phyloP scores from a whole-genome alignment of 2,888 invertebrate species.

The Ceratothoa steindachneri region DNA sequence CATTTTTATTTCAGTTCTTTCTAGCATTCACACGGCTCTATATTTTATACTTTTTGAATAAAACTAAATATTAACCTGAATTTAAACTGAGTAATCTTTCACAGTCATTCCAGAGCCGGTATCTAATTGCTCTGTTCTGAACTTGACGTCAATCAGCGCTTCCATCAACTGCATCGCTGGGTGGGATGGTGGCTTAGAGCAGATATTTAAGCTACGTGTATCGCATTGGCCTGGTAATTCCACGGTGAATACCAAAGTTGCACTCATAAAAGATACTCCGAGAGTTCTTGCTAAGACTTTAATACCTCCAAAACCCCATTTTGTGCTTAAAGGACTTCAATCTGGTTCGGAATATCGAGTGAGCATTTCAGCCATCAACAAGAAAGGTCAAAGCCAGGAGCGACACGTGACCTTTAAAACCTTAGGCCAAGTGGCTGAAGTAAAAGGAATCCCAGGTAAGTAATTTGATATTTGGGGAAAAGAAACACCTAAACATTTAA shows the following conservation, averaged over 20 bases:
- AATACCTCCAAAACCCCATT: conserved; percentile 35
- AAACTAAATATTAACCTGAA: too few relatives aligned
- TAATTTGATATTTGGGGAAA: background rate
- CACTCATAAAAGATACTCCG: conserved; percentile 14
- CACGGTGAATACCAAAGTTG: background rate
- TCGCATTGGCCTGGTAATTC: conserved; percentile 23
- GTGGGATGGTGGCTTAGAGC: conserved; percentile 37
- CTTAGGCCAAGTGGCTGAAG: conserved; percentile 77
- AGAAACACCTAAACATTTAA: background rate
- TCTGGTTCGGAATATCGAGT: conserved; percentile 55
- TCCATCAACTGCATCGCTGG: conserved; percentile 34
- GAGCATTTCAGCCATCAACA: conserved; percentile 74
- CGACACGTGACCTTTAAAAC: conserved; percentile 77
- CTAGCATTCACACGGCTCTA: too few relatives aligned
- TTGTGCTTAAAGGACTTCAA: conserved; percentile 49
- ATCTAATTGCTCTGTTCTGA: conserved; percentile 33
- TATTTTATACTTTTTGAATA: too few relatives aligned
- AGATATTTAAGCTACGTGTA: conserved; percentile 37
- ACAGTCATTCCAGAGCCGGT: conserved; percentile 35
- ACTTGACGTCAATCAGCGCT: conserved; percentile 23
- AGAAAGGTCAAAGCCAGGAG: conserved; percentile 80
- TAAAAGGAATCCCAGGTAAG: conserved; percentile 50
- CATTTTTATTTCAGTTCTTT: too few relatives aligned
- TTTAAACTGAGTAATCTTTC: too few relatives aligned
- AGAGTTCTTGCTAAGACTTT: conserved; percentile 45